A percentile compares a stretch with the other conserved stretches of the same genome.
phyloP scores from a whole-genome alignment of 2,113 vertebrate species.

The Indicator indicator region DNA sequence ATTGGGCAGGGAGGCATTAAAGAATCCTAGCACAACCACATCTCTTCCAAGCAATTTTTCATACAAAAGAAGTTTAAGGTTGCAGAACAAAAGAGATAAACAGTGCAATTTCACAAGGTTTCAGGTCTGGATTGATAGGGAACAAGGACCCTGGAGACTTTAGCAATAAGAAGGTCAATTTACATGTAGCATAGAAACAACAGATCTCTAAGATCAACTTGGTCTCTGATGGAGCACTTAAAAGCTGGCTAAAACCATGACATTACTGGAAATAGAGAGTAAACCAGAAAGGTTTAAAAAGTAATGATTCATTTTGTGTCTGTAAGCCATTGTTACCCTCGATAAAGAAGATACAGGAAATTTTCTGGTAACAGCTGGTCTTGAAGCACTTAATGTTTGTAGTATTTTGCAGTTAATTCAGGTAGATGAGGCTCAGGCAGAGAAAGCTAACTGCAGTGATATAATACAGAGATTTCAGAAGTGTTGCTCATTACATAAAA shows the following conservation, averaged over 20 bases:
- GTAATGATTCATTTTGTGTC: background rate
- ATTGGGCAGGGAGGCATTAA: accelerated
- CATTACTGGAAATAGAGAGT: background rate
- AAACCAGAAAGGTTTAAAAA: background rate
- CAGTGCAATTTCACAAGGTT: background rate
- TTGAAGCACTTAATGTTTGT: conserved; percentile 29
- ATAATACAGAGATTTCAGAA: conserved; percentile 44
- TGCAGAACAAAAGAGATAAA: background rate
- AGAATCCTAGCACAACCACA: background rate
- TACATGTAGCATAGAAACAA: background rate
- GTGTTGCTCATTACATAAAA: conserved; percentile 48
- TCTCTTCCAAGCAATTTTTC: background rate
- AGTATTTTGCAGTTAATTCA: conserved; percentile 54
- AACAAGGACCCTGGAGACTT: background rate
- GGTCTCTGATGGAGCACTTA: background rate
- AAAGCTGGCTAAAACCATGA: background rate
- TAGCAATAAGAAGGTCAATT: background rate
- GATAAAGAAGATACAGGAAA: background rate
- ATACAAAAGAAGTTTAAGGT: background rate
- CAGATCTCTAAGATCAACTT: background rate
- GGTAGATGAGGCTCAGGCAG: conserved; percentile 47
- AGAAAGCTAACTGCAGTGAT: conserved; percentile 19
- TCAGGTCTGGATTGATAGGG: background rate
- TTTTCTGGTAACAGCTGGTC: conserved; percentile 17
- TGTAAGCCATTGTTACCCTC: background rate